Base-by-base conservation (phyloP, 2,888 invertebrate species). In the Limnephilus lunatus region DNA sequence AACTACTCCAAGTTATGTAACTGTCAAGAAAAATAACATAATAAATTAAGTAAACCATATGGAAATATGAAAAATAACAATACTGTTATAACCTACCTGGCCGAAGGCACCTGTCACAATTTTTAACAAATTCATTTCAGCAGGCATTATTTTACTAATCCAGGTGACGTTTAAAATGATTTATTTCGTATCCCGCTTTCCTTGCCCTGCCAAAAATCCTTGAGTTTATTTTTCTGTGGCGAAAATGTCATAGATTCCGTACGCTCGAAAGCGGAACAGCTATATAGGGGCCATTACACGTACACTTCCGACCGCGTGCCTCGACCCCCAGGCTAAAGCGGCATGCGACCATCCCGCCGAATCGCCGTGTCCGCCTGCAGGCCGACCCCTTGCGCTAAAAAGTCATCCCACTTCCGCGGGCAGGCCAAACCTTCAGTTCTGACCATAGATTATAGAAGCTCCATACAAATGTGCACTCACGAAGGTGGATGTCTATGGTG, bases 81-180 rank as follows among this genome's bases (percentile, higher is more conserved):
- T n/a, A 53, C 25, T 25, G 48, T 19, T 35, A 35, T 32, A 81
- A 35, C 88, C n/a, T 32, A 93, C 93, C 94, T 96, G 96, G 92
- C 96, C 96, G 94, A 96, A 96, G 94, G 95, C 94, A 90, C 96
- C 96, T 93, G 95, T 94, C 93, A 96, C 95, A 94, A 96, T 94
- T 94, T 95, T 95, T 92, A 96, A 94, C 94, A 96, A 94, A 94
- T 96, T 96, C 96, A 96, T 96, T 96, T 93, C 93, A 31, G 90
- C 83, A 80, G 93, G 80, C 93, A 93, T 93, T 30, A 82, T 83
- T 48, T 35, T 68, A 83, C 48, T 14, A 85, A 48, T 19, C 25
- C 31, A 25, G 35, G 31, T 90, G 90, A 90, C 90, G 90, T 90
- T 90, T 90, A 81, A 44, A 90, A 90, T 82, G 15, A 81, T 80